Evolutionary conservation across 2,888 invertebrate genomes (phyloP).

Genomic region (Salticus scenicus): DNA sequence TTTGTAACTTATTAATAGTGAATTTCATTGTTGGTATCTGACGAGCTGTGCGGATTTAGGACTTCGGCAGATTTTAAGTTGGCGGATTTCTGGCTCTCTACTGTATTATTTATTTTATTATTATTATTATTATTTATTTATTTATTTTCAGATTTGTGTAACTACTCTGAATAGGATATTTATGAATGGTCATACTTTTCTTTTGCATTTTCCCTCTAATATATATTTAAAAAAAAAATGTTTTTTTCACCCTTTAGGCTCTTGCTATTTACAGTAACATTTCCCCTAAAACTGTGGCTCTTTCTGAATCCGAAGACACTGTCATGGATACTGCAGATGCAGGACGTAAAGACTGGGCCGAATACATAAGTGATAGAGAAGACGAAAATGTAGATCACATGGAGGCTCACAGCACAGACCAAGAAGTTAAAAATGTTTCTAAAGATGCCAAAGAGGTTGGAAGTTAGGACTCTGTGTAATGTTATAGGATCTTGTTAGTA

Average conservation of each 20-base stretch:
- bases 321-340: neutral
- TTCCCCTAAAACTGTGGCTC: slow-evolving; percentile 24
- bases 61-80: no score
- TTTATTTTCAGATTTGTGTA: no score
- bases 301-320: neutral
- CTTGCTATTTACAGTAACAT: slow-evolving; percentile 63
- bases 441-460: slow-evolving; percentile 9
- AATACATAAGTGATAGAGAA: slow-evolving; percentile 66
- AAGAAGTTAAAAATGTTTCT: neutral
- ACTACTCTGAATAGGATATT: no score
- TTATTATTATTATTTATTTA: no score
- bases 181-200: neutral
- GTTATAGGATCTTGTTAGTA: neutral
- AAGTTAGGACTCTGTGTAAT: neutral
- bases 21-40: no score
- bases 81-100: no score
- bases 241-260: slow-evolving; percentile 32
- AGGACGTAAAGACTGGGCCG: slow-evolving; percentile 42
- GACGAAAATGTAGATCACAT: neutral
- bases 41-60: no score
- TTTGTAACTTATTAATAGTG: no score
- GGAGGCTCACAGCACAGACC: neutral
- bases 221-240: neutral
- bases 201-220: neutral
- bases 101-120: no score